These are phyloP conservation scores for Dryocosmus kuriphilus DNA, from an alignment of 2,888 invertebrate genomes.

Conservation along the genomic window DNA sequence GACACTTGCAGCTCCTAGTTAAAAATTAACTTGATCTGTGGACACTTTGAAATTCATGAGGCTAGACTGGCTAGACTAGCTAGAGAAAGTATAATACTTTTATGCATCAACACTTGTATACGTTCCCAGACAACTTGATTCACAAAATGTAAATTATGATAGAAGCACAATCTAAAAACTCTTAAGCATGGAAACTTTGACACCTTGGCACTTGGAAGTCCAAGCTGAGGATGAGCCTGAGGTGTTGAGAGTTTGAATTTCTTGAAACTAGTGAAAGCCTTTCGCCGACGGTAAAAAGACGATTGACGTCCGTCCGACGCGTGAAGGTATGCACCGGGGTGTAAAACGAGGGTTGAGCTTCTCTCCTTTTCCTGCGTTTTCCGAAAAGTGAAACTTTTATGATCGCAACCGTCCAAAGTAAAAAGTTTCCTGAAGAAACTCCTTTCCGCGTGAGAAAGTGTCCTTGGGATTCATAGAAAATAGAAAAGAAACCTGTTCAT, in stretches of 20 bases:
- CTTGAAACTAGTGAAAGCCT: constrained; percentile 61
- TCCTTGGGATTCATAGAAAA: not conserved
- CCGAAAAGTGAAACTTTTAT: constrained; percentile 72
- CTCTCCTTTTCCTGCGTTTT: constrained; percentile 57
- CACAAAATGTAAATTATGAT: not conserved
- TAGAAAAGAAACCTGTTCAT: not conserved
- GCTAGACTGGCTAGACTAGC: no score
- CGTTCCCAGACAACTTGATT: no score
- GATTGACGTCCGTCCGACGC: constrained; percentile 43
- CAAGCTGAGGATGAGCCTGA: not conserved
- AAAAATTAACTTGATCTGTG: no score
- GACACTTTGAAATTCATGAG: no score
- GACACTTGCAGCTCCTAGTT: no score
- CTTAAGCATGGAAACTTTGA: not conserved
- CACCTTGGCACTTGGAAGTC: constrained; percentile 1
- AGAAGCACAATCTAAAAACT: not conserved
- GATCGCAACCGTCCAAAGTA: constrained; percentile 48
- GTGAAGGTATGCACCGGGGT: constrained; percentile 58
- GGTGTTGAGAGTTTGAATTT: constrained; percentile 38
- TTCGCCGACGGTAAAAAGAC: constrained; percentile 62
- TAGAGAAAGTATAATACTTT: not conserved
- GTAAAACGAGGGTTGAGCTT: constrained; percentile 53
- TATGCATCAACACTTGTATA: not conserved
- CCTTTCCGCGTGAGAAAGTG: not conserved
- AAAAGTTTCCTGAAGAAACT: constrained; percentile 10